Conservation (phyloP, 2,888 invertebrate species). For the Imbricaverruca yamaguchii region DNA sequence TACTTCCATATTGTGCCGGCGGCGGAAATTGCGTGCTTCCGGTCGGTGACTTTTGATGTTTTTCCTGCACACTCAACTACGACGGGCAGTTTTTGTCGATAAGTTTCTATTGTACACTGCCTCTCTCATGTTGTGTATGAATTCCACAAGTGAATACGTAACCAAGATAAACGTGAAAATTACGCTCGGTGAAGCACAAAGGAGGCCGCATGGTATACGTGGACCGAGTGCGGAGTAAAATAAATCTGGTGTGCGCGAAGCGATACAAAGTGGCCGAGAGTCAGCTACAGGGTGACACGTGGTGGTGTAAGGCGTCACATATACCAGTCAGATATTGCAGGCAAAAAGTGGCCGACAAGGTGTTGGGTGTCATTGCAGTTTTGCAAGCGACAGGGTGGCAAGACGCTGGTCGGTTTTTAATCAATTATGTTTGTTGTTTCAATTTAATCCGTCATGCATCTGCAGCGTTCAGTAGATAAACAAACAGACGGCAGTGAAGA, state of each 20-base stretch:
- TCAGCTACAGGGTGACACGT: not conserved
- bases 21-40: not conserved
- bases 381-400: not conserved
- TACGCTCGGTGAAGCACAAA: not conserved
- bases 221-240: not conserved
- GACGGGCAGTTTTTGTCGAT: not conserved
- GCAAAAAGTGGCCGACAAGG: not conserved
- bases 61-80: not conserved
- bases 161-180: constrained; percentile 14
- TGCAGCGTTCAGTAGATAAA: no score
- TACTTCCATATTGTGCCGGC: no score
- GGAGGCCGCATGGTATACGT: not conserved
- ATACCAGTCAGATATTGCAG: not conserved
- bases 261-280: not conserved
- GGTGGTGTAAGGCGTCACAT: not conserved
- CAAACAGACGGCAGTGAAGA: no score
- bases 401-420: no score
- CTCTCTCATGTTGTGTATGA: not conserved
- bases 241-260: not conserved
- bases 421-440: no score
- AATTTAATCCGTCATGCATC: no score
- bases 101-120: not conserved
- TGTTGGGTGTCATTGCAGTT: not conserved
- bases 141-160: not conserved
- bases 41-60: not conserved